Percentiles rank a stretch among this genome's conserved stretches.
phyloP scores from a whole-genome alignment of 2,113 vertebrate species.

The Platichthys flesus region DNA sequence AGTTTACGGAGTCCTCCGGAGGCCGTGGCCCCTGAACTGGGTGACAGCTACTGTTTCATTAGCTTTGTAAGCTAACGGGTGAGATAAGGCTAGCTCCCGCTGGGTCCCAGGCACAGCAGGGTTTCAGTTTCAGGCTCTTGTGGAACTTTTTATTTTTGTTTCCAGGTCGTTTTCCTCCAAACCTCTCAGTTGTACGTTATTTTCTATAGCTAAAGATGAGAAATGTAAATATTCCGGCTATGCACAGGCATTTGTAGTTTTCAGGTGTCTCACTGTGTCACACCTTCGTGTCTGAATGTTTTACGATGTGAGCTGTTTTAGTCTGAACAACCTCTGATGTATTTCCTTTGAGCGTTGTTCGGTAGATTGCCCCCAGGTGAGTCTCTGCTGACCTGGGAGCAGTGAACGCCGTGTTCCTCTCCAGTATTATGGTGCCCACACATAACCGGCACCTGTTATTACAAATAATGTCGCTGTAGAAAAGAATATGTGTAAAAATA shows the following conservation, averaged over 20 bases:
- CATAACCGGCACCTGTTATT: constrained; percentile 9
- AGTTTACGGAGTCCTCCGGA: too few relatives aligned
- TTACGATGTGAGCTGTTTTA: constrained; percentile 2
- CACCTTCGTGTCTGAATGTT: constrained; percentile 25
- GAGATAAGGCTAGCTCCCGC: too few relatives aligned
- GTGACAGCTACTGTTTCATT: too few relatives aligned
- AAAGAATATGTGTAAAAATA: constrained; percentile 10
- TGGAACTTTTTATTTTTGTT: neutral
- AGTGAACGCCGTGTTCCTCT: neutral
- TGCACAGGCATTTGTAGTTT: constrained; percentile 53
- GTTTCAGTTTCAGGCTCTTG: too few relatives aligned
- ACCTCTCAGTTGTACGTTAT: neutral
- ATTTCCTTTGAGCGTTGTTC: too few relatives aligned
- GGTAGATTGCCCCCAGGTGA: too few relatives aligned
- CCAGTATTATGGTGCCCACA: constrained; percentile 23
- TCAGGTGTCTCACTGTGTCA: constrained; percentile 9
- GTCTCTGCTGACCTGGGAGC: too few relatives aligned
- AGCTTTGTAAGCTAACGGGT: too few relatives aligned
- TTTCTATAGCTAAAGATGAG: constrained; percentile 5
- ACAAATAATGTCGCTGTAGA: too few relatives aligned
- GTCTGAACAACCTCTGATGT: too few relatives aligned
- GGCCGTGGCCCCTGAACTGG: too few relatives aligned
- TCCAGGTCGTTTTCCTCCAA: neutral
- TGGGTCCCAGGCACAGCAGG: too few relatives aligned
- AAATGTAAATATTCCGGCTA: constrained; percentile 63